These are phyloP conservation scores for Morphnarchus princeps DNA, from an alignment of 2,113 vertebrate genomes.

Conservation along the genomic window DNA sequence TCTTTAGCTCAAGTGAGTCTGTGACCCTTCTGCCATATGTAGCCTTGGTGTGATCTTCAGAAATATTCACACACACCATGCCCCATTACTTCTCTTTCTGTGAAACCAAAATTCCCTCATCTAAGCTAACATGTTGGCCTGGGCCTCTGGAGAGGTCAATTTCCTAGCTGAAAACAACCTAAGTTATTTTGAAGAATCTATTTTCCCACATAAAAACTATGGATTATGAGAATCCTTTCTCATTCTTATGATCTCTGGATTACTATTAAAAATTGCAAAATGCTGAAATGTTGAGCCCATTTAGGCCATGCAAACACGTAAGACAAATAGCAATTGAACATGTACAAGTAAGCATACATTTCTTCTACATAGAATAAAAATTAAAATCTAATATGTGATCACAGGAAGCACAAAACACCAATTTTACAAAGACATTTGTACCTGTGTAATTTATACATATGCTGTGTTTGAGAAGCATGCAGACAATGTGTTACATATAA, in stretches of 20 bases:
- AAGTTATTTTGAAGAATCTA: neutral
- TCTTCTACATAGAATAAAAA: neutral
- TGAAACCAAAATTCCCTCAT: neutral
- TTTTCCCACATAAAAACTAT: neutral
- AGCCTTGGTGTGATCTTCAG: neutral
- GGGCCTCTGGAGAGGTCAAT: neutral
- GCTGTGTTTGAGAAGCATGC: neutral
- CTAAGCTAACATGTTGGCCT: neutral
- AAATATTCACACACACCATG: neutral
- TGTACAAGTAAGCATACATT: neutral
- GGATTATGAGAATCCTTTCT: neutral
- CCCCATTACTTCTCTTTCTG: neutral
- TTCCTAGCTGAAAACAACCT: neutral
- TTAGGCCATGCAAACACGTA: neutral
- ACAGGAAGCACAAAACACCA: neutral
- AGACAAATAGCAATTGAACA: neutral
- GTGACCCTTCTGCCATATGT: neutral
- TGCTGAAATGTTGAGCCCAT: neutral
- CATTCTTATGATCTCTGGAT: neutral
- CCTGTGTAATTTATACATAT: neutral
- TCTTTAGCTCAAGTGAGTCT: neutral
- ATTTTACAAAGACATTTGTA: neutral
- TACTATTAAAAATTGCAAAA: neutral
- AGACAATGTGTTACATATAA: too few relatives aligned
- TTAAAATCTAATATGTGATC: neutral